These are phyloP conservation scores for Poeciliopsis gracilis DNA, from an alignment of 2,797 vertebrate genomes.

Conservation along the genomic window DNA sequence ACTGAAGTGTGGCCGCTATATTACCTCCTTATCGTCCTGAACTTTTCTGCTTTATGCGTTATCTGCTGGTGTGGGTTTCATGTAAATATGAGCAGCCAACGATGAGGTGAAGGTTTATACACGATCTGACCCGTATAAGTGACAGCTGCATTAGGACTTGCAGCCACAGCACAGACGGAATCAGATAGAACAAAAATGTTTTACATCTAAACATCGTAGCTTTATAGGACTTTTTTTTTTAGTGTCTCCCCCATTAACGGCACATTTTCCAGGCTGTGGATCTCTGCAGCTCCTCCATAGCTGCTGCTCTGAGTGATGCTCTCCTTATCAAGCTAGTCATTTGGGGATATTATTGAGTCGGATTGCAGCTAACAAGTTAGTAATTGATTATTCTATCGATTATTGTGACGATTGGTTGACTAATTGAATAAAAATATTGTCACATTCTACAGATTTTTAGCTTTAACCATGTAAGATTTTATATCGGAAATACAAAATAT, in stretches of 20 bases:
- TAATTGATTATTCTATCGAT: too few species aligned
- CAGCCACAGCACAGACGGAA: neutral
- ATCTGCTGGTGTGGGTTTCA: neutral
- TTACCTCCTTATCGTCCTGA: neutral
- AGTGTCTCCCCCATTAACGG: neutral
- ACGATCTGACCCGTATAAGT: neutral
- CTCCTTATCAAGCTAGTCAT: neutral
- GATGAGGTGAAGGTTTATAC: neutral
- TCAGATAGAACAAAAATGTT: neutral
- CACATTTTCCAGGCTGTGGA: neutral
- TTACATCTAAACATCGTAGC: neutral
- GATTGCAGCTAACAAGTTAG: too few species aligned
- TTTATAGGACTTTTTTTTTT: neutral
- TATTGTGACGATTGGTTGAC: too few species aligned
- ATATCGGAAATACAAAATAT: too few species aligned
- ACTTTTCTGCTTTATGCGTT: neutral
- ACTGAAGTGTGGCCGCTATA: conserved; percentile 30
- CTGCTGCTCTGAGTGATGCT: neutral
- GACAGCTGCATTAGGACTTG: neutral
- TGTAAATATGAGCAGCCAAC: neutral
- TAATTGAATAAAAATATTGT: too few species aligned
- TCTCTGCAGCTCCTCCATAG: neutral
- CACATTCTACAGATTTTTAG: too few species aligned
- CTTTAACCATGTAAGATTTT: too few species aligned
- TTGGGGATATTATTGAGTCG: neutral